Evolutionary conservation across 2,888 invertebrate species (phyloP).

Genomic region (Netelia virgata): DNA sequence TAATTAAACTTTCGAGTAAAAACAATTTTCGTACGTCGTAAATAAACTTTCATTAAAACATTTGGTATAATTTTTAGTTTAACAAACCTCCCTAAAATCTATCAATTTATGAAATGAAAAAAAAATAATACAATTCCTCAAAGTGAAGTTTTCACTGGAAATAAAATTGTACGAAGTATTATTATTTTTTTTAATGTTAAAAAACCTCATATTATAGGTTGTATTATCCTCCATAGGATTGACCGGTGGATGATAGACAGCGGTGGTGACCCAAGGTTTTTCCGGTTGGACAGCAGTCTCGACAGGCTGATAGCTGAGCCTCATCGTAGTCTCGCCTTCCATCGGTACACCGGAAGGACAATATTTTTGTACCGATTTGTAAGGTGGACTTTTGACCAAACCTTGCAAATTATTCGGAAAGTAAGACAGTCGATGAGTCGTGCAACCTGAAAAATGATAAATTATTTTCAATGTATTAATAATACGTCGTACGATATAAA

Average conservation of each 20-base stretch:
- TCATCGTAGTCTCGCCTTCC: conserved; percentile 86
- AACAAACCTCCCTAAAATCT: too few species aligned
- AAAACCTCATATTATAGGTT: conserved; percentile 87
- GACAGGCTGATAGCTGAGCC: conserved; percentile 86
- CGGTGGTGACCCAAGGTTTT: conserved; percentile 84
- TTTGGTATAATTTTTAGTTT: too few species aligned
- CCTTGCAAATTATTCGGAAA: conserved; percentile 86
- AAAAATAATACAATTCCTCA: too few species aligned
- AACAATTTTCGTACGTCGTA: too few species aligned
- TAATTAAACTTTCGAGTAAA: too few species aligned
- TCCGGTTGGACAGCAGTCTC: conserved; percentile 82
- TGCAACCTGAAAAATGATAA: conserved; percentile 85
- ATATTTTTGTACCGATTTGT: conserved; percentile 85
- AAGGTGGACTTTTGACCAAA: conserved; percentile 84
- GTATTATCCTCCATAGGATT: conserved; percentile 87
- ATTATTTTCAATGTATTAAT: not conserved
- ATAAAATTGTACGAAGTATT: too few species aligned
- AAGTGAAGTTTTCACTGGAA: too few species aligned
- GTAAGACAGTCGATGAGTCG: conserved; percentile 89
- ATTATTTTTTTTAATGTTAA: too few species aligned
- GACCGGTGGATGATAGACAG: conserved; percentile 83
- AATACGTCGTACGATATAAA: not conserved
- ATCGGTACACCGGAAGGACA: conserved; percentile 86
- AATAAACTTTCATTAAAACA: too few species aligned
- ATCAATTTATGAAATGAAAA: too few species aligned